Percentiles rank a stretch among this genome's conserved stretches.
These are phyloP conservation scores for Horisme vitalbata DNA, from an alignment of 2,888 invertebrate species.

Conservation along the genomic window DNA sequence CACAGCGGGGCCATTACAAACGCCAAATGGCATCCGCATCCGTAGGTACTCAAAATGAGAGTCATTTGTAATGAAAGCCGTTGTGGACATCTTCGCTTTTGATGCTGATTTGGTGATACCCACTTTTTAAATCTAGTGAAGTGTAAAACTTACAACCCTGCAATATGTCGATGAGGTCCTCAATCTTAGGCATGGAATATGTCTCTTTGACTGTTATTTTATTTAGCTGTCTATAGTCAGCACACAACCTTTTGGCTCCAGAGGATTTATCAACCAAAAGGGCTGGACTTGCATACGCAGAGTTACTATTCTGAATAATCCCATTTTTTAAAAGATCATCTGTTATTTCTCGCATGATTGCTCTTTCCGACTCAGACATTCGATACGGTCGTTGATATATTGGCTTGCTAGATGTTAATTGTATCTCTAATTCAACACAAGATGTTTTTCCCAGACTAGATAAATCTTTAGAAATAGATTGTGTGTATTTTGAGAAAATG, in stretches of 20 bases:
- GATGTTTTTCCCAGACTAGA: not conserved
- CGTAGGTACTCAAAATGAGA: slow-evolving; percentile 1
- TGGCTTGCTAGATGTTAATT: slow-evolving; percentile 24
- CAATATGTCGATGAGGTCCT: slow-evolving; percentile 5
- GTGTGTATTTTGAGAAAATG: not conserved
- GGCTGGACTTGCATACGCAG: slow-evolving; percentile 5
- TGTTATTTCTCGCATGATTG: not conserved
- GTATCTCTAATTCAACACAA: slow-evolving; percentile 24
- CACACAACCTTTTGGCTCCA: slow-evolving; percentile 1
- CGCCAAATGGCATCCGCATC: slow-evolving; percentile 12
- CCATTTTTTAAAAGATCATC: slow-evolving; percentile 3
- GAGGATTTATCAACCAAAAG: slow-evolving; percentile 3
- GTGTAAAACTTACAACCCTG: slow-evolving; percentile 4
- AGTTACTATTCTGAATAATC: not conserved
- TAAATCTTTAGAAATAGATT: not conserved
- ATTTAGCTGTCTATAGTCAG: slow-evolving; percentile 3
- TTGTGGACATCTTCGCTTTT: not conserved
- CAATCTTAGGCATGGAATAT: slow-evolving; percentile 8
- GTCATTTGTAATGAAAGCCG: slow-evolving; percentile 3
- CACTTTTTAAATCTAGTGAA: slow-evolving; percentile 4
- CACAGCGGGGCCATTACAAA: slow-evolving; percentile 14
- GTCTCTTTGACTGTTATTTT: slow-evolving; percentile 41
- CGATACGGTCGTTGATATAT: slow-evolving; percentile 7
- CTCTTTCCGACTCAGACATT: slow-evolving; percentile 31
- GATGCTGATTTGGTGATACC: slow-evolving; percentile 1